A percentile compares a stretch with the other conserved stretches of the same genome.
Conservation (phyloP, 2,113 vertebrate species). For the Hydropotes inermis region DNA sequence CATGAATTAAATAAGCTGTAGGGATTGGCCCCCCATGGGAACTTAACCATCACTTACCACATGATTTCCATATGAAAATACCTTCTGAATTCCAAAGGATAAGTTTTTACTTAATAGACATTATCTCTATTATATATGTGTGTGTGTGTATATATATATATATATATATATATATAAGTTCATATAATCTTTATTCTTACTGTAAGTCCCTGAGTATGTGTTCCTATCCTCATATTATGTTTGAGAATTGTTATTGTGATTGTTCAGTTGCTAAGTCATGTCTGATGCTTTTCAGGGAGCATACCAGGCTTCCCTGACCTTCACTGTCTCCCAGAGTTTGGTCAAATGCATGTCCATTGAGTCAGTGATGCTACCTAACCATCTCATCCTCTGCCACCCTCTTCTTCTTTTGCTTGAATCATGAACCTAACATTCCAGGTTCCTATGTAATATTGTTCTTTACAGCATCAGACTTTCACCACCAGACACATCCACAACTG, state of each 20-base stretch:
- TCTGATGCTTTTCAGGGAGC: not conserved
- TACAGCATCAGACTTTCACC: not conserved
- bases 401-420: not conserved
- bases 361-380: not conserved
- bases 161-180: not conserved
- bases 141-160: not conserved
- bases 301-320: not conserved
- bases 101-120: not conserved
- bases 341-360: not conserved
- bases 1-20: not conserved
- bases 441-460: not conserved
- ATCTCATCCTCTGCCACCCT: not conserved
- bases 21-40: not conserved
- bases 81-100: not conserved
- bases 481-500: not conserved
- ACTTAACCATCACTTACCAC: not conserved
- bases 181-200: not conserved
- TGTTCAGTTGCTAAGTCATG: not conserved
- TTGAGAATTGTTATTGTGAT: not conserved
- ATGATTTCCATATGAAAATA: not conserved
- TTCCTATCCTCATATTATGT: not conserved
- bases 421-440: not conserved
- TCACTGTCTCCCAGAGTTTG: not conserved
- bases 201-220: not conserved
- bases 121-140: not conserved